Base-by-base conservation (phyloP, 2,113 vertebrate genomes). In the Chamaea fasciata region DNA sequence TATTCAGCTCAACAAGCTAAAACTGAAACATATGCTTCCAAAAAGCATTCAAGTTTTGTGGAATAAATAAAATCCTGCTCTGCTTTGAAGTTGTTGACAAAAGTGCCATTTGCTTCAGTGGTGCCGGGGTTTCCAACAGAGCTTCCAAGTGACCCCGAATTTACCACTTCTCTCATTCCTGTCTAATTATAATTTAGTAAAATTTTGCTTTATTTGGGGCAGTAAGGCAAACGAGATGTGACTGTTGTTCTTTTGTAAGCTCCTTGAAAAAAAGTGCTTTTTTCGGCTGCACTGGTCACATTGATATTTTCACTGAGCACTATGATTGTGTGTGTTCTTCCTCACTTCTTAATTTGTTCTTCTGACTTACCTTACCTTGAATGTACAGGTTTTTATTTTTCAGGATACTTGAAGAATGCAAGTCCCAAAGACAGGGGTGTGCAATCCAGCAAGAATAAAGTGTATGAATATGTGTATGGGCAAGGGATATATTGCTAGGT, bases 331-430 rank as follows among this genome's bases (percentile, higher is more conserved):
- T 70, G 26, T 85, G 63, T 71, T 93, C 30, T 91, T 60, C 44
- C 42, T 80, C 28, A 24, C 15, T 50, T 78, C 68, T 68, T 79
- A 30, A 41, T 85, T 89, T 65, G 20, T 88, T 92, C 59, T 93
- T 57, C 19, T 10, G 18, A 37, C 50, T 70, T 49, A 47, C 2
- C 68, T 83, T 88, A 87, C 24, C 28, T 87, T 5, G 10, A 64
- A 87, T 88, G n/a, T 63, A 62, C 31, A 75, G 39, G 20, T 35
- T 94, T 94, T 90, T 87, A 53, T 89, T 94, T 93, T 94, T 91
- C 52, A 88, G 67, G 49, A 80, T 84, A 56, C 73, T 88, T 92
- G 89, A 95, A 65, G 78, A 83, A 74, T 73, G 65, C 49, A 82
- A 87, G 87, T 64, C 39, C 73, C 37, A 64, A 83, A 88, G 55